Conservation (phyloP, 2,113 vertebrate species). For the Chloropsis cyanopogon region DNA sequence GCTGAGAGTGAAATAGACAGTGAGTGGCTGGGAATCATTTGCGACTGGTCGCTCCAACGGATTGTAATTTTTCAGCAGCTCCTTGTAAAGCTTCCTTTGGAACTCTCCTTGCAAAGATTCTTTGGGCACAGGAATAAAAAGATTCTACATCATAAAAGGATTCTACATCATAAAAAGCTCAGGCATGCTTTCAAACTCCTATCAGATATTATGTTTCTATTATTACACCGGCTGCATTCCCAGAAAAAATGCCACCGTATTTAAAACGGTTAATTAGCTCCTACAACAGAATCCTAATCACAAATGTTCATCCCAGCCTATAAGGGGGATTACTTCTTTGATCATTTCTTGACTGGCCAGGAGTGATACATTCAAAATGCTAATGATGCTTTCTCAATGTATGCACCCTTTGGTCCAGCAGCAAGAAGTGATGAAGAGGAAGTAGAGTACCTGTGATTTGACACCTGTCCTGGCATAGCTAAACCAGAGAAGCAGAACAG, state of each 20-base stretch:
- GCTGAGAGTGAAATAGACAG: constrained; percentile 85
- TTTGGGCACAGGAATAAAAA: constrained; percentile 45
- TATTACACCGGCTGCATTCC: not conserved
- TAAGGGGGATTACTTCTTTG: not conserved
- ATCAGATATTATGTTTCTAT: not conserved
- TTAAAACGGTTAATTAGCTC: not conserved
- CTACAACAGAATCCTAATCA: not conserved
- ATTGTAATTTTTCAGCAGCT: constrained; percentile 85
- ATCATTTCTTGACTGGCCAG: not conserved
- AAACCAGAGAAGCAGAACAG: not conserved
- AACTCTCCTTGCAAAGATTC: constrained; percentile 88
- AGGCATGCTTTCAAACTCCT: not conserved
- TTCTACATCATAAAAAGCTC: not conserved
- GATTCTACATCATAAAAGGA: not conserved
- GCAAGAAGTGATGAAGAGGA: not conserved
- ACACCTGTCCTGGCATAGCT: not conserved
- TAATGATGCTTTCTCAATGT: not conserved
- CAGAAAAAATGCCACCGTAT: not conserved
- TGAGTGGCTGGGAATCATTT: constrained; percentile 88
- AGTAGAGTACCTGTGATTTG: not conserved
- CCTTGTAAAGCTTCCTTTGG: constrained; percentile 84
- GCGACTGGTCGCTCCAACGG: constrained; percentile 85
- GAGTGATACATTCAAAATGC: not conserved
- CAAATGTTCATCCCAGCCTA: not conserved
- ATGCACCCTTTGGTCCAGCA: not conserved